phyloP scores from a whole-genome alignment of 2,797 vertebrate genomes.

The Chanos chanos region DNA sequence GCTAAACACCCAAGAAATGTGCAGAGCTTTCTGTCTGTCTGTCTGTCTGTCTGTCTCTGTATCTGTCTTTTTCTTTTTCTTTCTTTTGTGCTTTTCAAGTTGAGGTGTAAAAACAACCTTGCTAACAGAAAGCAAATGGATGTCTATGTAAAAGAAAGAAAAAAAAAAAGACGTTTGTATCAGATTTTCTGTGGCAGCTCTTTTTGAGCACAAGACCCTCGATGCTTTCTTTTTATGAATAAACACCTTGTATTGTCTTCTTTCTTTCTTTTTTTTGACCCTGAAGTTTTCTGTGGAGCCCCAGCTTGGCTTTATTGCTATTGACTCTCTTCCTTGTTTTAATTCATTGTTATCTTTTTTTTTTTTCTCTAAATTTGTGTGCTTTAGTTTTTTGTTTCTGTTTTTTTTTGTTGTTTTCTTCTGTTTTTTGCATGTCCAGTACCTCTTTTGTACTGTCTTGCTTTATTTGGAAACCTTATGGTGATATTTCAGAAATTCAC shows the following conservation, averaged over 20 bases:
- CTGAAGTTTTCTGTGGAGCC: neutral
- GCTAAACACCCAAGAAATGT: constrained; percentile 80
- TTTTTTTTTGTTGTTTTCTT: too few species aligned
- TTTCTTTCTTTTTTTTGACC: constrained; percentile 6
- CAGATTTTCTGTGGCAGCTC: constrained; percentile 14
- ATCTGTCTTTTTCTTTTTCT: constrained; percentile 11
- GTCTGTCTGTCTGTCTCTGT: constrained; percentile 36
- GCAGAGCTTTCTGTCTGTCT: constrained; percentile 58
- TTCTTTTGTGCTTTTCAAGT: constrained; percentile 17
- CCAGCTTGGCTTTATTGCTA: neutral
- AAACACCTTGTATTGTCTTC: neutral
- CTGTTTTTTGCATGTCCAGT: constrained; percentile 40
- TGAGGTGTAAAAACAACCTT: too few species aligned
- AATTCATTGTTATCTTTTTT: neutral
- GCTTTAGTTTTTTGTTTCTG: constrained; percentile 20
- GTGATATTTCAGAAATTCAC: constrained; percentile 23
- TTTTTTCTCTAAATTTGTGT: constrained; percentile 13
- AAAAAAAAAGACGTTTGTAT: constrained; percentile 4
- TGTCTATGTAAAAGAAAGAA: neutral
- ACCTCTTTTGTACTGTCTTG: constrained; percentile 26
- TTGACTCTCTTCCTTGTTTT: constrained; percentile 29
- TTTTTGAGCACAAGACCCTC: neutral
- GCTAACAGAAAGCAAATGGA: neutral
- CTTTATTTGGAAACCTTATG: constrained; percentile 25
- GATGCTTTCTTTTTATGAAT: neutral